Base-by-base conservation (phyloP, 2,113 vertebrate species). In the Melanerpes aurifrons region DNA sequence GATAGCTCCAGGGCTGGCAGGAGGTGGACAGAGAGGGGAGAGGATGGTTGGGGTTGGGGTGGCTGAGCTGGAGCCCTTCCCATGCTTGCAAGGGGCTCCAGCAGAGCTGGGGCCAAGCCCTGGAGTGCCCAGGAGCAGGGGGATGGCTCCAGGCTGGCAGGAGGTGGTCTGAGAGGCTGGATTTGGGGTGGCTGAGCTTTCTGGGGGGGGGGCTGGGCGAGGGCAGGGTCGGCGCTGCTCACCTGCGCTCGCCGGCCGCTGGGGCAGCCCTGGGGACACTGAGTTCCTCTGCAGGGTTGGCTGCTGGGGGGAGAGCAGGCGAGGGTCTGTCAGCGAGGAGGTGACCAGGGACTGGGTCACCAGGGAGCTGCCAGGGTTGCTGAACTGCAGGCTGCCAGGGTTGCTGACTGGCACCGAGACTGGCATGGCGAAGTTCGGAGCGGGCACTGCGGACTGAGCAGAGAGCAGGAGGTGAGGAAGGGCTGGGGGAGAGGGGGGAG, bases 181-280 rank as follows among this genome's bases (percentile, higher is more conserved):
- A 43, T 14, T 43, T 14, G 43, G 43, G 43, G 43, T 15, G 43
- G 43, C 43, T 43, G 43, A 13, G 43, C 37, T 7, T 43, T 12
- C 43, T 43, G 43, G 43, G 43, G 43, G 43, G 37, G 43, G 50
- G 10, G 50, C 20, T 53, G 11, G 19, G 13, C 17, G 9, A 2
- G 12, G 1, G 1, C 6, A 82, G 63, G 76, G 18, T 4, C 2
- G 0, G 0, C 1, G 2, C 2, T 5, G 10, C 97, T 98, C 84
- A 99, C 99, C 99, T 96, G 99, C 99, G 2, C 99, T 99, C 86
- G 99, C 98, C 3, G 99, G 99, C 91, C 99, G 96, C 98, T 99
- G 99, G 1, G 99, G 99, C 96, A 99, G 97, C 91, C 98, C 99
- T 0, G 99, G 99, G 35, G 99, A 99, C 90, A 99, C 98, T 0